Base-by-base conservation (phyloP, 2,888 invertebrate genomes). In the Mechanitis messenoides region DNA sequence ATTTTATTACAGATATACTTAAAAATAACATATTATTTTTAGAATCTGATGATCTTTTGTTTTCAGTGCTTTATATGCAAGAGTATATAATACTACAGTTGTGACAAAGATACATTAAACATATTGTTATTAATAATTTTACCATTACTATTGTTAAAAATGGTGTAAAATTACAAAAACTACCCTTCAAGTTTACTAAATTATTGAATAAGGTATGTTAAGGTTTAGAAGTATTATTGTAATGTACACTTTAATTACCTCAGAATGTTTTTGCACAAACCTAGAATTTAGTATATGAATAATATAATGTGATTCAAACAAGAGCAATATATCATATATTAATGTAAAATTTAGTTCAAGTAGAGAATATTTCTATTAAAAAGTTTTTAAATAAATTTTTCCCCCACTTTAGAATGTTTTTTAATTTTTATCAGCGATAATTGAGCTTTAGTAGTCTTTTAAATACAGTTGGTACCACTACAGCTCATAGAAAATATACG, bases 231-330 rank as follows among this genome's bases (percentile, higher is more conserved):
- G 7, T 31, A 31, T 42, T 42, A 11, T 31, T 50, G 50, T 50
- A 28, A 50, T 50, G 6, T 50, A 50, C 50, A 50, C 50, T 50
- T 50, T 31, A 50, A 50, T 50, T 31, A 50, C 31, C 11, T 50
- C 28, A 31, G 11, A 12, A 50, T 50, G 50, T 50, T 28, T 20
- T 50, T 50, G 50, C 50, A 50, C 50, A 31, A 50, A 28, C 50
- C 28, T 50, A 50, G 50, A 1, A 50, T 7, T 6, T 50, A 50
- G 31, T 11, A 11, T 31, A 31, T n/a, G 50, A 31, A 50, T 2
- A 42, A 50, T 50, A 31, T 50, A 79, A 78, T 78, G 79, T 81
- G 79, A 82, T 78, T 80, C 77, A 79, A 76, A 73, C 72, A 71
- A 72, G 77, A 81, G 80, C 81, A 83, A 83, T 84, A 84, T 64